Evolutionary conservation across 1,140 invertebrate species (phyloP), one percentile per base, ranked within the genome.

Genomic region (Nixonia krombeini): DNA sequence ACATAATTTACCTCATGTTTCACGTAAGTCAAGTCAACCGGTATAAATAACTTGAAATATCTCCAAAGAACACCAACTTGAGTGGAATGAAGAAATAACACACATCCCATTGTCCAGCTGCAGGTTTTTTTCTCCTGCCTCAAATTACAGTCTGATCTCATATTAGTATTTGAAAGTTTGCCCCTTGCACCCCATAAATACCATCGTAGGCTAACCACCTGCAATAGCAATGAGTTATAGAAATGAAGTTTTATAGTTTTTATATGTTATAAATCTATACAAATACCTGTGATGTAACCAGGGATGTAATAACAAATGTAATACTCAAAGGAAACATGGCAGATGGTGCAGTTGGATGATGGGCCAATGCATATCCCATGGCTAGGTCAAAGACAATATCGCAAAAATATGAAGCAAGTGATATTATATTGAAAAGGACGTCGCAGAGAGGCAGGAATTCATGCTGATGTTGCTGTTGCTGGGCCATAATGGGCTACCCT

Each of bases 1-100:
- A n/a, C n/a, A n/a, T n/a, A n/a, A n/a, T n/a, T n/a, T n/a, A 94
- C 92, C 87, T 96, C 94, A 73, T 92, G 90, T 73, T 95, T 95
- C 5, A 96, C 94, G 65, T 90, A 89, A 51, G 90, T 81, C 33
- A 94, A 79, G 79, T 96, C 91, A n/a, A 94, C 91, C 35, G 95
- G 94, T 50, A 94, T 91, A 64, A 96, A 91, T 0, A 97, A 86
- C 58, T 93, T 90, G 58, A 95, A 94, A 77, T 97, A 96, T 67
- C 95, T 84, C 94, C 94, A 96, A 8, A 96, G 84, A 31, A 97
- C 92, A 2, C 94, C 94, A 53, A 93, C 86, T 81, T 94, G 93
- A 1, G 92, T 84, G 0, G 91, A 82, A 81, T 96, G 94, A 17
- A 95, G 81, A 1, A 89, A 71, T 28, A 92, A 81, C 0, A 91